Evolutionary conservation across 1,140 invertebrate species (phyloP), one percentile per base, ranked within the genome.

Genomic region (Adelges cooleyi): DNA sequence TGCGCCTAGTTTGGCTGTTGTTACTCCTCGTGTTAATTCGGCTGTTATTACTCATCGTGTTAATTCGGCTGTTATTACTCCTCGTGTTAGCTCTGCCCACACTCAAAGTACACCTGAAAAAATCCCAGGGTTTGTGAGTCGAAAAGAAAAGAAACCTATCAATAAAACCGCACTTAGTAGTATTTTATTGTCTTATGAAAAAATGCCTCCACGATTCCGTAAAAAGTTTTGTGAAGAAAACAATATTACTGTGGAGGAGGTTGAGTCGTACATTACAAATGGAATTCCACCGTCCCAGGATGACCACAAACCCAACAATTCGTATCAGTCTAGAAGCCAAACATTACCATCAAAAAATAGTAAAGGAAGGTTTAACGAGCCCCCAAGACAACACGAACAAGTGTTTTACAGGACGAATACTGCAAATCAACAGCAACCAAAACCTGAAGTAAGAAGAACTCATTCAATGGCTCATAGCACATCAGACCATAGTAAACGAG

Each of bases 221-320:
- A 77, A 76, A 62, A 81, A 80, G 70, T 80, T 75, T 68, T 65
- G 80, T 3, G 73, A 75, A 29, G 78, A 81, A 59, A 78, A 78
- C 68, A 76, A 65, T 42, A 20, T 46, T 0, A 42, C 46, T 51
- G 17, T 42, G 13, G 48, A 65, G 2, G 59, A 53, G 23, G 48
- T 65, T 18, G 59, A 67, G 36, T 10, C 33, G 40, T 65, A 50
- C n/a, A 18, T 67, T n/a, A 42, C 36, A 4, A 67, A 67, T 67
- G 54, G 22, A 40, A 13, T 51, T 27, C 20, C 50, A 13, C 20
- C 50, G 3, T 44, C 29, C 40, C 49, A 62, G 18, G 42, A 52
- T 66, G 67, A 50, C 13, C 42, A 17, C 50, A 62, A 66, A 33
- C 27, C 23, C 17, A 38, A 65, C 2, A 40, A 17, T n/a, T 65